Evolutionary conservation across 2,113 vertebrate genomes (phyloP).

Genomic region (Arvicanthis niloticus): DNA sequence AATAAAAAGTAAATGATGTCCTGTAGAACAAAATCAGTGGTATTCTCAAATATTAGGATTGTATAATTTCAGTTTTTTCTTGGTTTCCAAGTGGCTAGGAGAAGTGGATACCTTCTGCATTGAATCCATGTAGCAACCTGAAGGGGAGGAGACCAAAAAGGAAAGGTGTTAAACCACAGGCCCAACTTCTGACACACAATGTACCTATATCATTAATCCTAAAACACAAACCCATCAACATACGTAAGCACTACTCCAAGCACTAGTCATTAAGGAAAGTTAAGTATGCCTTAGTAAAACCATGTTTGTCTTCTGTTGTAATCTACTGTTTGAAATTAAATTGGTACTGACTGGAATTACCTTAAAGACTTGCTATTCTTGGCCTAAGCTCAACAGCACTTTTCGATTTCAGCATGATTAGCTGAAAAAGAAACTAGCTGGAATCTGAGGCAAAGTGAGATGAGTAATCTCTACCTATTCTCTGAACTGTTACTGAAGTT

Average conservation of each 20-base stretch:
- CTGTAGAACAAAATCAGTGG: constrained; percentile 27
- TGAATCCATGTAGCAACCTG: constrained; percentile 97
- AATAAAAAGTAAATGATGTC: constrained; percentile 42
- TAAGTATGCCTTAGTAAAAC: constrained; percentile 7
- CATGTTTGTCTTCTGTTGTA: constrained; percentile 26
- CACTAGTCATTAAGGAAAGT: neutral
- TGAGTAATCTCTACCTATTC: neutral
- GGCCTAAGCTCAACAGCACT: neutral
- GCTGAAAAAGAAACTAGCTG: neutral
- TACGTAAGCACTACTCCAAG: neutral
- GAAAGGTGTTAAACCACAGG: constrained; percentile 1
- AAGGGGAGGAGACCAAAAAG: constrained; percentile 69
- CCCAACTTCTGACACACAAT: neutral
- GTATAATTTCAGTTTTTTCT: constrained; percentile 50
- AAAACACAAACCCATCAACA: constrained; percentile 10
- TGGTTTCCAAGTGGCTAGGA: constrained; percentile 86
- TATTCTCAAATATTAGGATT: constrained; percentile 61
- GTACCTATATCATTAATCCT: neutral
- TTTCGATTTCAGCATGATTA: constrained; percentile 48
- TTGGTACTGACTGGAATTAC: constrained; percentile 33
- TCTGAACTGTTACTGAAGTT: neutral
- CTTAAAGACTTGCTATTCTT: neutral
- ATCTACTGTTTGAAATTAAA: neutral
- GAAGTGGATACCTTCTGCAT: constrained; percentile 97
- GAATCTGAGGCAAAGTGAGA: neutral